These are phyloP conservation scores for Perca fluviatilis DNA, from an alignment of 2,113 vertebrate genomes.

Conservation along the genomic window DNA sequence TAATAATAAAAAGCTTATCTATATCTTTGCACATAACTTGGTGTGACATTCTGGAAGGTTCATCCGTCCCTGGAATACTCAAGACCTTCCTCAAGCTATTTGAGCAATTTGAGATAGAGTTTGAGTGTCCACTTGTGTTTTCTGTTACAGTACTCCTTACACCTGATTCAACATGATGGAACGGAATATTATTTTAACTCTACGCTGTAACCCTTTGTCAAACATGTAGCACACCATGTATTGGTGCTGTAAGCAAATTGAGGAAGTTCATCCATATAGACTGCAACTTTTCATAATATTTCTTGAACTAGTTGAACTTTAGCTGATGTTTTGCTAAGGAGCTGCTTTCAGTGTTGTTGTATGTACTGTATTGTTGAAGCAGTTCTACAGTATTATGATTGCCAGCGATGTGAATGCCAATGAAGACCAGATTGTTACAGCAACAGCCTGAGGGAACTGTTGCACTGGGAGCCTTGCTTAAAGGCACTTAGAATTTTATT, in stretches of 20 bases:
- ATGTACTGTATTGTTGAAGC: neutral
- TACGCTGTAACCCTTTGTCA: neutral
- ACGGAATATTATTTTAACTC: neutral
- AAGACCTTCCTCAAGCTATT: neutral
- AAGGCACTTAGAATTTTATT: neutral
- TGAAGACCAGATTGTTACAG: constrained; percentile 38
- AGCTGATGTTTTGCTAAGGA: neutral
- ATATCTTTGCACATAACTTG: neutral
- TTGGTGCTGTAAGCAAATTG: neutral
- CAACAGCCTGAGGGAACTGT: constrained; percentile 26
- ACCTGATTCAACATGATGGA: neutral
- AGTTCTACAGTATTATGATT: neutral
- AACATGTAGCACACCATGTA: neutral
- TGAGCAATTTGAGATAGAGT: neutral
- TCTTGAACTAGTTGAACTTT: neutral
- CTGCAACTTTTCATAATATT: neutral
- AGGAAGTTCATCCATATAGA: neutral
- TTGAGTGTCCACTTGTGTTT: neutral
- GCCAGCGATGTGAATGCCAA: constrained; percentile 41
- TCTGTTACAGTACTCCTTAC: neutral
- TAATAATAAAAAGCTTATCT: neutral
- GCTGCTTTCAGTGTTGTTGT: neutral
- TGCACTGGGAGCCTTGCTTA: constrained; percentile 7
- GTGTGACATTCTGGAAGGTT: neutral
- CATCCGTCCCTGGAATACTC: neutral